Base-by-base conservation (phyloP, 2,888 invertebrate genomes). In the Melieria picta region DNA sequence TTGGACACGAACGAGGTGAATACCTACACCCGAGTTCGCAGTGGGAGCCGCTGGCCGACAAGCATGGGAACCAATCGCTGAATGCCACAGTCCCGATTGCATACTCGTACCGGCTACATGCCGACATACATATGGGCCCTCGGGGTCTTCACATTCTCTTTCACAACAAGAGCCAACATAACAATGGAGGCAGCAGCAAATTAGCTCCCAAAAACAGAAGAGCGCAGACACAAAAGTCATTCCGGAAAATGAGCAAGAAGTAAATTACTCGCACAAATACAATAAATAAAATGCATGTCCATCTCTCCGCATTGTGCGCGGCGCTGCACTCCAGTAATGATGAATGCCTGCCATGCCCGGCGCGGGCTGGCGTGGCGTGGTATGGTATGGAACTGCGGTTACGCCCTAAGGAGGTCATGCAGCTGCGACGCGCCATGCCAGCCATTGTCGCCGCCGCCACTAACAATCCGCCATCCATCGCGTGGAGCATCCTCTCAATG, bases 381-480 rank as follows among this genome's bases (percentile, higher is more conserved):
- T 30, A 30, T 30, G 62, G 69, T 61, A 62, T 43, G 52, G 30
- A 30, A 16, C 55, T 43, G 56, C 46, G 69, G 47, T 76, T 76
- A 77, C 76, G 75, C 77, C 79, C 76, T 76, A 74, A 76, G 76
- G 77, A 77, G 74, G 77, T 76, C 76, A 78, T 72, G 72, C 67
- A 66, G 66, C 16, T 68, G 72, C 72, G 68, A 62, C 55, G 63
- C 43, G 63, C 50, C 13, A 60, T 63, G 47, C 30, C 30, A 30
- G 30, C 30, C 30, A 30, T 30, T 30, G 30, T 30, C 30, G 30
- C 30, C 30, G 30, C 30, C 30, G 30, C 30, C 3, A 30, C 30
- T 30, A 30, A 30, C 30, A 30, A 30, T 30, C 30, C 30, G 30
- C 30, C 30, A 3, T 30, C 30, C 30, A 30, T 30, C 30, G 30